A percentile compares a stretch with the other conserved stretches of the same genome.
Conservation (phyloP, 92 coral and sea anemone genomes). For the Epizoanthus rinbou region DNA sequence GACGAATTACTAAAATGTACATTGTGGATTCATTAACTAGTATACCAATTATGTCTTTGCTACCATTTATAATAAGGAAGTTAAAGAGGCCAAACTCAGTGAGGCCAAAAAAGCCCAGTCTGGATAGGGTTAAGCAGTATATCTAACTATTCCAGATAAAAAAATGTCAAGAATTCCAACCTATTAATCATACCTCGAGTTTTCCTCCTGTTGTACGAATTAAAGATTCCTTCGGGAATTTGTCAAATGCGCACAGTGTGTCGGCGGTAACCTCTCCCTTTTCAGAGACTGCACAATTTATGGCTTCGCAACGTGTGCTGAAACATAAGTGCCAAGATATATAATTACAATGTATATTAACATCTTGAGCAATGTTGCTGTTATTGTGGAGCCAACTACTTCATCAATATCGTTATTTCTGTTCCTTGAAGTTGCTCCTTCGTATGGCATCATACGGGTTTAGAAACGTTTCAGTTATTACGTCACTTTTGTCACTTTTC, state of each 20-base stretch:
- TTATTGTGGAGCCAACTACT: too few relatives aligned
- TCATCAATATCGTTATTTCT: neutral
- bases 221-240: conserved; percentile 10
- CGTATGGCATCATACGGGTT: too few relatives aligned
- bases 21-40: too few relatives aligned
- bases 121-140: too few relatives aligned
- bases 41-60: too few relatives aligned
- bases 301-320: conserved; percentile 86
- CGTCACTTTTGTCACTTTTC: too few relatives aligned
- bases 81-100: too few relatives aligned
- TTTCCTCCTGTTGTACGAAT: conserved; percentile 38
- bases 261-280: conserved; percentile 70
- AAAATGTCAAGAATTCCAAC: too few relatives aligned
- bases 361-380: neutral
- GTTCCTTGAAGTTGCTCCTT: neutral
- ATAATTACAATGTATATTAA: neutral
- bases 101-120: too few relatives aligned
- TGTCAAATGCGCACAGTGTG: conserved; percentile 74
- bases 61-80: too few relatives aligned
- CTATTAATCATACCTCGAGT: conserved; percentile 27
- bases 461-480: too few relatives aligned
- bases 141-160: neutral
- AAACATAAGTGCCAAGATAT: neutral
- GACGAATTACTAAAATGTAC: too few relatives aligned
- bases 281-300: conserved; percentile 75